Conservation (phyloP, 2,888 invertebrate genomes). For the Chironomus riparius region DNA sequence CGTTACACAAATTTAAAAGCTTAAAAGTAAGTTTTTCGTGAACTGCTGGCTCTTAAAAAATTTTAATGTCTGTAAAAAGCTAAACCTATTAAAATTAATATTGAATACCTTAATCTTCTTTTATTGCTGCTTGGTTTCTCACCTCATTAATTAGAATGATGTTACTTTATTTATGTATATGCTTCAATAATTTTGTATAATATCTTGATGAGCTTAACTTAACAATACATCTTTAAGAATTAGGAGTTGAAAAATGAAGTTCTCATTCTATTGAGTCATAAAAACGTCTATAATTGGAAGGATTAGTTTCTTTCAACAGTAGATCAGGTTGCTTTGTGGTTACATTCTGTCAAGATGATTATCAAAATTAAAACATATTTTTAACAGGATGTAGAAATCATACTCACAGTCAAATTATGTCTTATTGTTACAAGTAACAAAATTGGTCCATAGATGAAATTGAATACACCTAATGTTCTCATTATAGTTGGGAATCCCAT, state of each 20-base stretch:
- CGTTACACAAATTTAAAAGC: too few relatives aligned
- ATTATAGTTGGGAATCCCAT: constrained; percentile 69
- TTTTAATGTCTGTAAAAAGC: too few relatives aligned
- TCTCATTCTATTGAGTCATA: constrained; percentile 27
- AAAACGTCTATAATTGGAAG: constrained; percentile 28
- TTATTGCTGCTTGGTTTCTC: too few relatives aligned
- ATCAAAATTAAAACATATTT: constrained; percentile 28
- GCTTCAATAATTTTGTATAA: too few relatives aligned
- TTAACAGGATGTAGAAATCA: neutral
- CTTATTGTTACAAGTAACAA: constrained; percentile 44
- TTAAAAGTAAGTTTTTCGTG: too few relatives aligned
- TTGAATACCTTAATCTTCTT: too few relatives aligned
- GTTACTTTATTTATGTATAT: too few relatives aligned
- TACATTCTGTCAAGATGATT: constrained; percentile 28
- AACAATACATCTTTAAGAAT: neutral
- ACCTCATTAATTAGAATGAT: too few relatives aligned
- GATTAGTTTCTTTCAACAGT: constrained; percentile 26
- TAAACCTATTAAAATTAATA: too few relatives aligned
- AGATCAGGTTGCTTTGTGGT: constrained; percentile 27
- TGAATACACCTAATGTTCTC: constrained; percentile 58
- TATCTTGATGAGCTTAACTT: neutral
- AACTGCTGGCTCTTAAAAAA: too few relatives aligned
- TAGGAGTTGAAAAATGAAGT: neutral
- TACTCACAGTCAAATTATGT: constrained; percentile 29
- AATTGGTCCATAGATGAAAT: constrained; percentile 59